Evolutionary conservation across 2,888 invertebrate genomes (phyloP).

Genomic region (Myopa testacea): DNA sequence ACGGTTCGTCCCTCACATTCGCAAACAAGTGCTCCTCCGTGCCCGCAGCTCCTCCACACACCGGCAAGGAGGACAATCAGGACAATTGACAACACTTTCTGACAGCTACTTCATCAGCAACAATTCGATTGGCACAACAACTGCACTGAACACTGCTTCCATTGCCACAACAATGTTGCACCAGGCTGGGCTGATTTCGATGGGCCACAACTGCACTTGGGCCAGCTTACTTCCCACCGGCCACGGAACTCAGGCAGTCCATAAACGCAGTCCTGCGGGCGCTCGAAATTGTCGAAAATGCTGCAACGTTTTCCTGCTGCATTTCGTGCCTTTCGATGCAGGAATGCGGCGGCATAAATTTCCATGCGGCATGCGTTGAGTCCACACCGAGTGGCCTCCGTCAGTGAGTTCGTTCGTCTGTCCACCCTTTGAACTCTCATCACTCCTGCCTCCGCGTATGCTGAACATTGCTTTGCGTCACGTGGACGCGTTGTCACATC

Average conservation of each 20-base stretch:
- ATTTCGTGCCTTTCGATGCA: neutral
- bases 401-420: neutral
- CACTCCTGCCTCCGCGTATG: neutral
- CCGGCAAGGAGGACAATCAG: neutral
- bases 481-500: slow-evolving; percentile 17
- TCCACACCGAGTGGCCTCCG: neutral
- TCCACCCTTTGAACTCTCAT: slow-evolving; percentile 1
- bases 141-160: neutral
- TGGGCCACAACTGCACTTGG: neutral
- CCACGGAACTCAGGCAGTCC: neutral
- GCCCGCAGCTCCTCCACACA: neutral
- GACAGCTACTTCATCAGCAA: slow-evolving; percentile 21
- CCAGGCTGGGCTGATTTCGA: neutral
- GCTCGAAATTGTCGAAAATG: slow-evolving; percentile 12
- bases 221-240: neutral
- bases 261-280: too few species aligned
- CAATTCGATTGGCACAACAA: slow-evolving; percentile 20
- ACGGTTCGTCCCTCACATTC: too few species aligned
- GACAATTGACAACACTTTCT: slow-evolving; percentile 13
- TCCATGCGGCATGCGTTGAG: neutral
- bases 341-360: slow-evolving; percentile 17
- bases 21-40: neutral
- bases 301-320: neutral
- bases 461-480: neutral
- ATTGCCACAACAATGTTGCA: neutral